These are phyloP conservation scores for Plecturocebus donacophilus DNA, from an alignment of 2,113 vertebrate genomes.

Conservation along the genomic window DNA sequence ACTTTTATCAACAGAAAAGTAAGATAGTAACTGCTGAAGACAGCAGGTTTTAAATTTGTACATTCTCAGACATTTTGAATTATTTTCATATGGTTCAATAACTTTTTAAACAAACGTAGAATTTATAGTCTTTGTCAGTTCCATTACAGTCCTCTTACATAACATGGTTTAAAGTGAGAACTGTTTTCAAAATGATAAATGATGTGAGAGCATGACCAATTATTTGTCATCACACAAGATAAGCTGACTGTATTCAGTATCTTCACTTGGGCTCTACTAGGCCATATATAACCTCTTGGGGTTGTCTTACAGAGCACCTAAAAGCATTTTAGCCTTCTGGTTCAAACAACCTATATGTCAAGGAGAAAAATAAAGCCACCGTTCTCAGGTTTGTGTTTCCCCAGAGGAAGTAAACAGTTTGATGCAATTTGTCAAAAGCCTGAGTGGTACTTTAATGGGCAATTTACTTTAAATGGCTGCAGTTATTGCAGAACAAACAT, in stretches of 20 bases:
- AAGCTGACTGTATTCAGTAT: constrained; percentile 1
- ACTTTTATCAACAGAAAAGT: background rate
- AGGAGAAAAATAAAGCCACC: constrained; percentile 71
- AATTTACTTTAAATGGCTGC: constrained; percentile 81
- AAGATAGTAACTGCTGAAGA: background rate
- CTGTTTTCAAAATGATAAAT: constrained; percentile 50
- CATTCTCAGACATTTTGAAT: background rate
- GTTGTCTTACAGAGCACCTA: constrained; percentile 41
- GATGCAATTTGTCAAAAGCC: constrained; percentile 81
- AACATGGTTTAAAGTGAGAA: constrained; percentile 35
- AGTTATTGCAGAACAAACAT: constrained; percentile 77
- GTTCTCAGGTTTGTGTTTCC: constrained; percentile 71
- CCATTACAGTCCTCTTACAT: background rate
- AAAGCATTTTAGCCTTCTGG: constrained; percentile 49
- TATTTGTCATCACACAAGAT: constrained; percentile 53
- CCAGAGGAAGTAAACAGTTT: constrained; percentile 76
- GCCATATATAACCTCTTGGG: constrained; percentile 47
- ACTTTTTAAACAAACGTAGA: background rate
- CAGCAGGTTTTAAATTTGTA: background rate
- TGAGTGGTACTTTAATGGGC: constrained; percentile 80
- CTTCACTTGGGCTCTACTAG: constrained; percentile 53
- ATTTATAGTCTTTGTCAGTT: background rate
- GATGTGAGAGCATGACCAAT: background rate
- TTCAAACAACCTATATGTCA: constrained; percentile 70
- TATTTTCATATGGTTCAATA: background rate